Percentiles rank a stretch among this genome's conserved stretches.
Evolutionary conservation across 2,113 vertebrate genomes (phyloP).

Genomic region (Tetrao urogallus): DNA sequence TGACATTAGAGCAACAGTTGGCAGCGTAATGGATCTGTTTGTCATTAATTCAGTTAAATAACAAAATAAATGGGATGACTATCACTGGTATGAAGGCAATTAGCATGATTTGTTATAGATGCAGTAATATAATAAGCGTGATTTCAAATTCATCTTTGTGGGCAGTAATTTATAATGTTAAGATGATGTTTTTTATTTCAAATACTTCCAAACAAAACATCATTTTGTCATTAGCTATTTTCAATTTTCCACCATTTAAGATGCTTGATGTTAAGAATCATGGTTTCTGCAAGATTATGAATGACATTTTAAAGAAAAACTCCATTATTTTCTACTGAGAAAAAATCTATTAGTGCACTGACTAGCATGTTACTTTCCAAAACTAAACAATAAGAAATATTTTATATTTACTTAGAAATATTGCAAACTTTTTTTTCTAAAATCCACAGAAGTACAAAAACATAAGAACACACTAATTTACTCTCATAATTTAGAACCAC

Average conservation of each 20-base stretch:
- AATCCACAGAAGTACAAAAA: not conserved
- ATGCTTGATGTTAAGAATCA: not conserved
- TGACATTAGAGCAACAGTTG: not conserved
- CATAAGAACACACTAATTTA: not conserved
- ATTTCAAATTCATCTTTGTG: not conserved
- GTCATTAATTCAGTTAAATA: conserved; percentile 17
- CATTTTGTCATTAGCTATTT: not conserved
- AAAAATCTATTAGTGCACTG: not conserved
- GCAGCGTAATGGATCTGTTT: not conserved
- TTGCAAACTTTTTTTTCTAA: not conserved
- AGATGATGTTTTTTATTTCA: not conserved
- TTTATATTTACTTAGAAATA: not conserved
- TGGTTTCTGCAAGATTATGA: not conserved
- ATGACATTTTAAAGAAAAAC: not conserved
- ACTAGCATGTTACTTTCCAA: not conserved
- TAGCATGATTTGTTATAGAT: not conserved
- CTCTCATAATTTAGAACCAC: not conserved
- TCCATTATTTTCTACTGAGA: not conserved
- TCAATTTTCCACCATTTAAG: not conserved
- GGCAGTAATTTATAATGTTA: not conserved
- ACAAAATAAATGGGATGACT: not conserved
- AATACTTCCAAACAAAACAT: not conserved
- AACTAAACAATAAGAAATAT: not conserved
- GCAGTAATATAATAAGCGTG: not conserved
- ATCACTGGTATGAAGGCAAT: not conserved